Evolutionary conservation across 2,888 invertebrate species (phyloP).

Genomic region (Drosophila birchii): DNA sequence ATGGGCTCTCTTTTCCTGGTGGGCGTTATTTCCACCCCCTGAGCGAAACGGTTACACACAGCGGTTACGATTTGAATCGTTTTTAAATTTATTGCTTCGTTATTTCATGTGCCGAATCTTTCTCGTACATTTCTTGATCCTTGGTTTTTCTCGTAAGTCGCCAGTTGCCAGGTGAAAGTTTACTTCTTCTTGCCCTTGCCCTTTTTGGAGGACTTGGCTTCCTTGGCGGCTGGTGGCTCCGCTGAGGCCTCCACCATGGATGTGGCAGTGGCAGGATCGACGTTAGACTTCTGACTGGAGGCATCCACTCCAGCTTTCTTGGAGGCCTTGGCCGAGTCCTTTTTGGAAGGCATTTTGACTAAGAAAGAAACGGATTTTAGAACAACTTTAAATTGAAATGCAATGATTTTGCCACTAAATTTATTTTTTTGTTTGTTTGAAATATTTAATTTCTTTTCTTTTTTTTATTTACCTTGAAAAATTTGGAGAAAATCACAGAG

Average conservation of each 20-base stretch:
- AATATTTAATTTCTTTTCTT: too few species aligned
- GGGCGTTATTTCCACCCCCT: constrained; percentile 31
- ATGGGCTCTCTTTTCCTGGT: background rate
- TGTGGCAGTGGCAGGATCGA: background rate
- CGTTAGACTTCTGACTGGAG: background rate
- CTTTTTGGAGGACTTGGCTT: constrained; percentile 34
- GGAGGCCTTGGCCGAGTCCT: constrained; percentile 36
- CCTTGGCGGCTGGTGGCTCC: constrained; percentile 22
- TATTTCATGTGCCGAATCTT: too few species aligned
- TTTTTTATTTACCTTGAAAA: constrained; percentile 12
- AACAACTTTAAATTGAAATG: too few species aligned
- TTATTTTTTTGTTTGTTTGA: background rate
- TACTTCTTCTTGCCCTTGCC: constrained; percentile 43
- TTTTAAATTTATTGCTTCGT: constrained; percentile 29
- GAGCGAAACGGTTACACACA: constrained; percentile 27
- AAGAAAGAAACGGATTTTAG: background rate
- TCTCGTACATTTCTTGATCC: background rate
- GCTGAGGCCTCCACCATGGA: background rate
- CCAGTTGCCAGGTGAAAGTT: background rate
- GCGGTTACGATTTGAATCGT: background rate
- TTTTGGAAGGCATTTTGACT: constrained; percentile 36
- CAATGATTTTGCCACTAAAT: too few species aligned
- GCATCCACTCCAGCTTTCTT: constrained; percentile 38
- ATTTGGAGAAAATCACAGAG: constrained; percentile 24
- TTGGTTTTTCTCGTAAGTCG: background rate